Evolutionary conservation across 1,140 invertebrate species (phyloP), one percentile per base, ranked within the genome.

Genomic region (Oscheius sp.): DNA sequence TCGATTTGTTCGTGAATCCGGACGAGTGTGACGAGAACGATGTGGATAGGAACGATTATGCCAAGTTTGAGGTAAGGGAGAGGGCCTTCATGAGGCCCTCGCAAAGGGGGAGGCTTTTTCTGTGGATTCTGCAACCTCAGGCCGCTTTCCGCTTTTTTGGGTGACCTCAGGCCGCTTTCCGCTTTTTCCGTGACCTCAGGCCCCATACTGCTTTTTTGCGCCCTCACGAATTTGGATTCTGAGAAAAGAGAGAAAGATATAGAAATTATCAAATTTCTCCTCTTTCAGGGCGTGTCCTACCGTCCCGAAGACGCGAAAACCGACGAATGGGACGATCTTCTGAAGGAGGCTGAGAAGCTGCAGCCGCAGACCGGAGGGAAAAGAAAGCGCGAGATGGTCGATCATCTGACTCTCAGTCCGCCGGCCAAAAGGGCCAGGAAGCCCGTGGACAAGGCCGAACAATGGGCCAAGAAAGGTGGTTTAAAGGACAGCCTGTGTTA

Each of bases 41-140:
- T 28, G 69, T 72, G 63, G 65, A 72, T 42, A 66, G 46, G 59
- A 70, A 58, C 45, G 67, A 68, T 55, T 68, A 68, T 55, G 58
- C 49, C 61, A 68, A 64, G 32, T 64, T n/a, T 38, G 62, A 13
- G 35, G 55, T n/a, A 23, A 23, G 23, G 26, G 55, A 28, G 4
- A 32, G 18, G 28, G 1, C n/a, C n/a, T n/a, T n/a, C n/a, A n/a
- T n/a, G n/a, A n/a, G n/a, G n/a, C n/a, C n/a, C n/a, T n/a, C n/a
- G n/a, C n/a, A n/a, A n/a, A n/a, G n/a, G n/a, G n/a, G n/a, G n/a
- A n/a, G n/a, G n/a, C n/a, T n/a, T n/a, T n/a, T n/a, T n/a, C n/a
- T n/a, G n/a, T n/a, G n/a, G n/a, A n/a, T n/a, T n/a, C n/a, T n/a
- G n/a, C n/a, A n/a, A n/a, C n/a, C n/a, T n/a, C n/a, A n/a, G n/a